Evolutionary conservation across 2,888 invertebrate genomes (phyloP).

Genomic region (Tenthredo amoena): DNA sequence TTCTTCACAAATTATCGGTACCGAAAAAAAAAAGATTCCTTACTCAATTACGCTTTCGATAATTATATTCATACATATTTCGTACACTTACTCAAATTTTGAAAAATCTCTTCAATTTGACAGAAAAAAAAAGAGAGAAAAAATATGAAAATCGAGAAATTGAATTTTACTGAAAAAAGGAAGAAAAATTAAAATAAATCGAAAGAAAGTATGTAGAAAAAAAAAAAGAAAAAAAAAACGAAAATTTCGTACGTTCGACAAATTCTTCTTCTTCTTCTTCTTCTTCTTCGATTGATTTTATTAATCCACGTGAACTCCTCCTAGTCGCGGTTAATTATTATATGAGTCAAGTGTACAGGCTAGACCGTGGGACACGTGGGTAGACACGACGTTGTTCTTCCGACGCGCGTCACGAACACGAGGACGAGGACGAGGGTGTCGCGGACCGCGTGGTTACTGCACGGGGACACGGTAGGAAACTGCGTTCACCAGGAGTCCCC

Average conservation of each 20-base stretch:
- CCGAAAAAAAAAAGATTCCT: too few species aligned
- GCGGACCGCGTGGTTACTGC: conserved; percentile 67
- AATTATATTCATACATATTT: too few species aligned
- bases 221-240: neutral
- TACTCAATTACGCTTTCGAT: too few species aligned
- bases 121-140: neutral
- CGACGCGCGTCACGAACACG: conserved; percentile 18
- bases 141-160: neutral
- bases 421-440: conserved; percentile 29
- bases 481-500: conserved; percentile 70
- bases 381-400: neutral
- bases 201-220: neutral
- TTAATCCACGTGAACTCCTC: neutral
- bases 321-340: neutral
- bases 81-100: too few species aligned
- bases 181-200: neutral
- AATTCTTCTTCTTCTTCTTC: neutral
- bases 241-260: neutral
- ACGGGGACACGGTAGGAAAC: conserved; percentile 72
- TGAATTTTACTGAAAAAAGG: neutral
- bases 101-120: too few species aligned
- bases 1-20: neutral
- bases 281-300: too few species aligned
- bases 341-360: neutral
- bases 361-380: conserved; percentile 14